Conservation (phyloP, 2,888 invertebrate species). For the Lomographa bimaculata region DNA sequence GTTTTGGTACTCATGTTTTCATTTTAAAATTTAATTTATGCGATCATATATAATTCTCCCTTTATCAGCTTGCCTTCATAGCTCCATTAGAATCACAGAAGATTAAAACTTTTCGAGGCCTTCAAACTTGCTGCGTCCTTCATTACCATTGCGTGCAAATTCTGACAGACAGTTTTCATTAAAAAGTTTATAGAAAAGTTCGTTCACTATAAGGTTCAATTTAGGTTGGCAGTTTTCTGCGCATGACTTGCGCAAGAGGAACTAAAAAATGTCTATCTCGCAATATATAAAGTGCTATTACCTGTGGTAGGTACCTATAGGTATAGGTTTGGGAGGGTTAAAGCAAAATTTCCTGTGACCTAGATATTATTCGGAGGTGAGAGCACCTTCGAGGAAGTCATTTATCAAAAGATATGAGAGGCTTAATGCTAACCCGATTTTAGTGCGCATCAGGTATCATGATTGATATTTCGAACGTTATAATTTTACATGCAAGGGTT, state of each 20-base stretch:
- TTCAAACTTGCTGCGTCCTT: slow-evolving; percentile 23
- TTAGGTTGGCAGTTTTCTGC: slow-evolving; percentile 49
- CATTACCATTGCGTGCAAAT: slow-evolving; percentile 30
- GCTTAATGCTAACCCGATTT: slow-evolving; percentile 29
- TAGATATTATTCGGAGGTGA: slow-evolving; percentile 54
- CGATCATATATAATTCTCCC: too few species aligned
- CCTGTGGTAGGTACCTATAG: slow-evolving; percentile 27
- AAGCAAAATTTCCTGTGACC: slow-evolving; percentile 62
- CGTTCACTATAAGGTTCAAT: slow-evolving; percentile 42
- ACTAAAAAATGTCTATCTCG: slow-evolving; percentile 40
- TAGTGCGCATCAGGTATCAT: slow-evolving; percentile 21
- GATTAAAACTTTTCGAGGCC: slow-evolving; percentile 21
- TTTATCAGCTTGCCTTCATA: slow-evolving; percentile 14
- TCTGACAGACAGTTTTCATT: slow-evolving; percentile 41
- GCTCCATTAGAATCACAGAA: slow-evolving; percentile 10
- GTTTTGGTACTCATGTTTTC: slow-evolving; percentile 12
- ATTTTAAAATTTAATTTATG: slow-evolving; percentile 1
- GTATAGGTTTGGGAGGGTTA: slow-evolving; percentile 39
- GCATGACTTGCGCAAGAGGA: slow-evolving; percentile 75
- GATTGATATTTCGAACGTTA: slow-evolving; percentile 8
- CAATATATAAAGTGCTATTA: slow-evolving; percentile 28
- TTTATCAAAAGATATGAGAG: slow-evolving; percentile 41
- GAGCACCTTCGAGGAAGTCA: slow-evolving; percentile 37
- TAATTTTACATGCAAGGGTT: slow-evolving; percentile 7
- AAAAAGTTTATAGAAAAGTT: slow-evolving; percentile 52